Conservation (phyloP, 2,888 invertebrate species). For the Formica aserva region DNA sequence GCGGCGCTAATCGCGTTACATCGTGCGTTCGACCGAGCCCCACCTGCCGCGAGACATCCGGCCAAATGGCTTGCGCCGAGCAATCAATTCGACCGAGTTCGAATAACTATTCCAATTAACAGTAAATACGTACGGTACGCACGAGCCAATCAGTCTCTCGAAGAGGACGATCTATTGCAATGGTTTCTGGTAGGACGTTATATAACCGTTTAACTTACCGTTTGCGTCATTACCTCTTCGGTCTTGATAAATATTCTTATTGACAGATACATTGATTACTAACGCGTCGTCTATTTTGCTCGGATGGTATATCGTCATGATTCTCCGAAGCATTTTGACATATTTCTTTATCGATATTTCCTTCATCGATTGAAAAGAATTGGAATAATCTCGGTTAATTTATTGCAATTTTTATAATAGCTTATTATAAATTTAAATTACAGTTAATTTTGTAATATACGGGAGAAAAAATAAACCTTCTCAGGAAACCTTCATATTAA, state of each 20-base stretch:
- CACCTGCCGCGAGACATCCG: slow-evolving; percentile 57
- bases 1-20: slow-evolving; percentile 62
- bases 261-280: slow-evolving; percentile 12
- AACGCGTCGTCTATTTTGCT: slow-evolving; percentile 12
- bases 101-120: slow-evolving; percentile 55
- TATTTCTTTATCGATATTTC: not conserved
- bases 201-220: not conserved
- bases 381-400: not conserved
- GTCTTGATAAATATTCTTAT: slow-evolving; percentile 19
- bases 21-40: slow-evolving; percentile 52
- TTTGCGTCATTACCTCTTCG: slow-evolving; percentile 16
- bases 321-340: not conserved
- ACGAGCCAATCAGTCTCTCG: slow-evolving; percentile 8
- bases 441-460: not conserved
- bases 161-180: not conserved
- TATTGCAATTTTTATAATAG: slow-evolving; percentile 16
- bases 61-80: slow-evolving; percentile 1
- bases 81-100: slow-evolving; percentile 54
- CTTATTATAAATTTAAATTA: slow-evolving; percentile 62
- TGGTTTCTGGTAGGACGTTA: not conserved
- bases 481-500: not conserved
- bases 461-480: not conserved
- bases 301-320: not conserved
- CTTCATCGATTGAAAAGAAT: not conserved
- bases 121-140: slow-evolving; percentile 51